A percentile compares a stretch with the other conserved stretches of the same genome.
Conservation (phyloP, 2,113 vertebrate species). For the Colossoma macropomum region DNA sequence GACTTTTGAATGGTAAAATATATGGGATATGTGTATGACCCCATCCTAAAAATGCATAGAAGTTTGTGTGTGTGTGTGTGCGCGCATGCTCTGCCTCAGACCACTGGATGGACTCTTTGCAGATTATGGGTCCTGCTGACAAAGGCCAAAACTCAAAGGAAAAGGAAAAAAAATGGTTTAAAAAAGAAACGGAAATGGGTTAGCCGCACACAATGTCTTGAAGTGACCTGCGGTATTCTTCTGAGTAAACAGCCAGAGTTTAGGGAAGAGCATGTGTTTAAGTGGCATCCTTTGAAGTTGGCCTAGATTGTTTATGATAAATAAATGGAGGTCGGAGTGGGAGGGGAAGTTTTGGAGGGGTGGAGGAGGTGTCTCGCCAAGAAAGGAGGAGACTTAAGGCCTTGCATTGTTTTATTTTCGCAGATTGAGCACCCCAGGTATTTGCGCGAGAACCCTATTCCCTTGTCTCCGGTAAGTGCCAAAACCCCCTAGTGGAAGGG, state of each 20-base stretch:
- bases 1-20: too few relatives aligned
- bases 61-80: slow-evolving; percentile 38
- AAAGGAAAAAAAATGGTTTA: slow-evolving; percentile 44
- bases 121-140: slow-evolving; percentile 72
- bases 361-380: not conserved
- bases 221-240: slow-evolving; percentile 64
- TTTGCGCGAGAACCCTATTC: slow-evolving; percentile 83
- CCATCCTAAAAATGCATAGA: not conserved
- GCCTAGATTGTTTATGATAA: slow-evolving; percentile 68
- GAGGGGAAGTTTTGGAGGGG: slow-evolving; percentile 56
- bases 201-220: slow-evolving; percentile 61
- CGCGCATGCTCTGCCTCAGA: slow-evolving; percentile 48
- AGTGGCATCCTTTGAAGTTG: slow-evolving; percentile 68
- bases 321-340: slow-evolving; percentile 59
- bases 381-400: slow-evolving; percentile 38
- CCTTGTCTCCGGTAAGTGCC: slow-evolving; percentile 85
- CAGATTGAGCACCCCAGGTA: slow-evolving; percentile 95
- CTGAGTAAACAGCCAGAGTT: slow-evolving; percentile 69
- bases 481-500: not conserved
- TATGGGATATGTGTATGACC: not conserved
- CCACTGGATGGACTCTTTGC: slow-evolving; percentile 62
- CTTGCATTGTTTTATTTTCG: slow-evolving; percentile 68
- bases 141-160: slow-evolving; percentile 59
- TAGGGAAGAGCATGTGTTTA: slow-evolving; percentile 58
- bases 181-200: slow-evolving; percentile 62